Percentiles rank a stretch among this genome's conserved stretches.
phyloP scores from a whole-genome alignment of 1,140 invertebrate genomes.

The Cherax quadricarinatus region DNA sequence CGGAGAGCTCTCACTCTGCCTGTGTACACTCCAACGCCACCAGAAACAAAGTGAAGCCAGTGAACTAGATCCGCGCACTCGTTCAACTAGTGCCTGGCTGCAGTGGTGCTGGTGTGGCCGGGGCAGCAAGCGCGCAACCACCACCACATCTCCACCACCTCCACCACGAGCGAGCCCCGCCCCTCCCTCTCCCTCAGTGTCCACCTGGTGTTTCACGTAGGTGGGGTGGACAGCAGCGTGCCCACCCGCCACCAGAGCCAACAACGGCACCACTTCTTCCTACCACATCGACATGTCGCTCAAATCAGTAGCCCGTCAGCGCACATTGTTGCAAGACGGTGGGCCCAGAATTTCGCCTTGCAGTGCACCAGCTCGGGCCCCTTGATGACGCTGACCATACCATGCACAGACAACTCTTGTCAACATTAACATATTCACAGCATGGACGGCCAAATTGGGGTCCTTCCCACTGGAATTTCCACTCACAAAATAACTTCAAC shows the following conservation, averaged over 20 bases:
- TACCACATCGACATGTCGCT: constrained; percentile 46
- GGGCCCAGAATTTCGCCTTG: constrained; percentile 33
- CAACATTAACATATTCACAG: background rate
- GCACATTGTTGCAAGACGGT: constrained; percentile 38
- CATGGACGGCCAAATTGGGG: background rate
- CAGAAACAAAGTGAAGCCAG: constrained; percentile 63
- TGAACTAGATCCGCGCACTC: constrained; percentile 71
- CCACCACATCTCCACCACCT: constrained; percentile 34
- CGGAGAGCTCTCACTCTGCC: constrained; percentile 7
- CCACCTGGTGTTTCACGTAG: constrained; percentile 9
- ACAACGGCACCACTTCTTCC: background rate
- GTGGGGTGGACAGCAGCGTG: background rate
- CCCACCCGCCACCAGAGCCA: background rate
- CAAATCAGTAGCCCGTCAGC: constrained; percentile 52
- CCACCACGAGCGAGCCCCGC: constrained; percentile 47
- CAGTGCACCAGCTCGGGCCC: background rate
- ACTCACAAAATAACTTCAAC: constrained; percentile 6
- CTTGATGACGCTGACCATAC: background rate
- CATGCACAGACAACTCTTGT: background rate
- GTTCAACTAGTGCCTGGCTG: constrained; percentile 66
- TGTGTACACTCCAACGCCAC: constrained; percentile 30
- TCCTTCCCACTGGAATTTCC: background rate
- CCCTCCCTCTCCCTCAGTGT: constrained; percentile 30
- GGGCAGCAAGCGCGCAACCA: constrained; percentile 12
- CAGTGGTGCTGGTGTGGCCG: constrained; percentile 37